Conservation (phyloP, 2,888 invertebrate species). For the Brenthis ino region DNA sequence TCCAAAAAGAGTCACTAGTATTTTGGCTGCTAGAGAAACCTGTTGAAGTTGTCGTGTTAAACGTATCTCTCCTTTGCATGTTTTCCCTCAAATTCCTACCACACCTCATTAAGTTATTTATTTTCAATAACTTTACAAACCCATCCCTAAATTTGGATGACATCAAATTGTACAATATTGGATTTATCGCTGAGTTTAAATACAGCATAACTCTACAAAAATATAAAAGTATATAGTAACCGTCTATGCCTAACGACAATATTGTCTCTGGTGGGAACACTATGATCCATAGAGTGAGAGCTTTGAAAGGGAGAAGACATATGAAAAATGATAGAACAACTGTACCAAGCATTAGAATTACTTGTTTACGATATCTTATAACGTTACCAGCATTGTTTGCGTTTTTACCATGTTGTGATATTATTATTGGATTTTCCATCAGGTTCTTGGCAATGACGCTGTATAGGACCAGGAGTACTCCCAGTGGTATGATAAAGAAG, state of each 20-base stretch:
- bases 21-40: conserved; percentile 82
- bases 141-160: conserved; percentile 94
- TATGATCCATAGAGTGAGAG: conserved; percentile 93
- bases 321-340: conserved; percentile 95
- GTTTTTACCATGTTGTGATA: conserved; percentile 82
- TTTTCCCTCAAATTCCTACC: conserved; percentile 72
- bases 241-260: conserved; percentile 87
- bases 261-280: conserved; percentile 87
- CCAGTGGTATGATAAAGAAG: conserved; percentile 93
- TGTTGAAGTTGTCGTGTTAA: conserved; percentile 85
- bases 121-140: conserved; percentile 85
- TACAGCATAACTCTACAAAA: conserved; percentile 94
- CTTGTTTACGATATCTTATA: conserved; percentile 89
- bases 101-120: conserved; percentile 73
- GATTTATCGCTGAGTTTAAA: conserved; percentile 95
- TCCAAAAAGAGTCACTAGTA: conserved; percentile 84
- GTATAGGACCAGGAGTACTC: conserved; percentile 91
- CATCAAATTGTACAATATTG: conserved; percentile 95
- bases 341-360: conserved; percentile 93
- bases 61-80: conserved; percentile 85
- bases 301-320: conserved; percentile 93
- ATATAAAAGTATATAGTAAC: conserved; percentile 91
- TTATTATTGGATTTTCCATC: conserved; percentile 89
- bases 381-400: conserved; percentile 79
- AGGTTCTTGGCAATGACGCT: conserved; percentile 92